These are phyloP conservation scores for Hydraecia micacea DNA, from an alignment of 2,888 invertebrate species.

Conservation along the genomic window DNA sequence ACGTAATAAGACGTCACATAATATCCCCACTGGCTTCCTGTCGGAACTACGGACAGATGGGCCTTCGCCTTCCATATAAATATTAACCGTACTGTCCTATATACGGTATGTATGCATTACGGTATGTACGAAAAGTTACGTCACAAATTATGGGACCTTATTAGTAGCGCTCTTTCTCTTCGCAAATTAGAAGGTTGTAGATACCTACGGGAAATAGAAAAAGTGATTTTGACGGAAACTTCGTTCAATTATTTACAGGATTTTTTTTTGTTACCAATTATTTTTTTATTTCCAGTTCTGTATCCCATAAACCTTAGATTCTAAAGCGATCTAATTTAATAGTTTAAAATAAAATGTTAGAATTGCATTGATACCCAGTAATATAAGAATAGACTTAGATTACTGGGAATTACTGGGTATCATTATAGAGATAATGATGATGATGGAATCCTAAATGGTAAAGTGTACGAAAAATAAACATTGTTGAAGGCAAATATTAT, in stretches of 20 bases:
- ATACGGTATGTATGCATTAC: conserved; percentile 10
- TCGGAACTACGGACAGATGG: conserved; percentile 44
- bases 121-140: conserved; percentile 21
- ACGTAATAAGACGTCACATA: conserved; percentile 45
- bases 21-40: conserved; percentile 55
- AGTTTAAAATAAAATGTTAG: too few relatives aligned
- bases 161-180: conserved; percentile 22
- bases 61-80: conserved; percentile 52
- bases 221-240: not conserved
- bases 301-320: not conserved
- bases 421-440: not conserved
- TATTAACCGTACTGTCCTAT: conserved; percentile 50
- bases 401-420: too few relatives aligned
- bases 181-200: conserved; percentile 1
- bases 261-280: not conserved
- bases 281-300: not conserved
- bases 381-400: too few relatives aligned
- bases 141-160: conserved; percentile 45
- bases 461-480: not conserved
- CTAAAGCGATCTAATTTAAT: not conserved
- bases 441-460: conserved; percentile 6
- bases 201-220: conserved; percentile 1
- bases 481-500: not conserved
- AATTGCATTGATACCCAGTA: too few relatives aligned
- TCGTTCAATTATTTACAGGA: not conserved